phyloP scores from a whole-genome alignment of 2,888 invertebrate species.

The Bombylius discolor region DNA sequence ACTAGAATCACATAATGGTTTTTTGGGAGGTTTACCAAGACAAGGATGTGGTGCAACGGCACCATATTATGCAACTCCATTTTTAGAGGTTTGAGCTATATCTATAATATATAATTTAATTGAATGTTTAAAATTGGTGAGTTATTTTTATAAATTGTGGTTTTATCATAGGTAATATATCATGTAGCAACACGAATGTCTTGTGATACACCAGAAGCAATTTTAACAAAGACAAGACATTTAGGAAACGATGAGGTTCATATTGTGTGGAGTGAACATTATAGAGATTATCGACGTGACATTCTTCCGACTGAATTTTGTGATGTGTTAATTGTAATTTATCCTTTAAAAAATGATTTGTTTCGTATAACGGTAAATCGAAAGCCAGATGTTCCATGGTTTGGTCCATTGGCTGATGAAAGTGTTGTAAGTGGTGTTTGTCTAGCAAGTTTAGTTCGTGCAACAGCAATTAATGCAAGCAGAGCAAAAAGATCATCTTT shows the following conservation, averaged over 20 bases:
- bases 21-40: slow-evolving; percentile 84
- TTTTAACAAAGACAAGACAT: slow-evolving; percentile 86
- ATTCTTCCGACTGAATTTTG: slow-evolving; percentile 99
- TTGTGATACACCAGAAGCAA: slow-evolving; percentile 72
- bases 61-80: slow-evolving; percentile 89
- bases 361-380: slow-evolving; percentile 79
- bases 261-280: slow-evolving; percentile 98
- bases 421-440: slow-evolving; percentile 46
- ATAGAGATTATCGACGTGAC: slow-evolving; percentile 86
- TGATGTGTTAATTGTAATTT: slow-evolving; percentile 92
- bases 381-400: slow-evolving; percentile 81
- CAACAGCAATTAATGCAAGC: slow-evolving; percentile 85
- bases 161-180: slow-evolving; percentile 51
- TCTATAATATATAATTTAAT: neutral
- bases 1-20: slow-evolving; percentile 87
- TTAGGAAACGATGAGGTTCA: slow-evolving; percentile 97
- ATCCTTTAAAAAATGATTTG: slow-evolving; percentile 77
- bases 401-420: slow-evolving; percentile 93
- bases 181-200: slow-evolving; percentile 98
- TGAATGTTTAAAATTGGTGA: no score
- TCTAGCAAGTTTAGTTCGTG: slow-evolving; percentile 73
- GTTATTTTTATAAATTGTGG: no score
- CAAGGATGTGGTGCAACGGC: slow-evolving; percentile 83
- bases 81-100: slow-evolving; percentile 52
- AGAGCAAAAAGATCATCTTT: slow-evolving; percentile 80